Percentiles rank a stretch among this genome's conserved stretches.
These are phyloP conservation scores for Napeogenes inachia DNA, from an alignment of 2,888 invertebrate species.

Conservation along the genomic window DNA sequence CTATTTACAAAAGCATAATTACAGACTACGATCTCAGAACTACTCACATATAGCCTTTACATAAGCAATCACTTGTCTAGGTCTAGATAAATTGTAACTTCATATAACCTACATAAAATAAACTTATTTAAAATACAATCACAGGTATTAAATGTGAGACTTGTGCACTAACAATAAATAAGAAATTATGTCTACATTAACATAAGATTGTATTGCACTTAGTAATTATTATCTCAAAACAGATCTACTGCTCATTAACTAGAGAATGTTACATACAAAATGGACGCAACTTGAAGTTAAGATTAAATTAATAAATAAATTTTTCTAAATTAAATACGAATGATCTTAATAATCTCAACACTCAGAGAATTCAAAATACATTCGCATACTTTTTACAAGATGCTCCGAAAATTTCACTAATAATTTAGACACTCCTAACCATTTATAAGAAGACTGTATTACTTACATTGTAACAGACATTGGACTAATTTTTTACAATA, in stretches of 20 bases:
- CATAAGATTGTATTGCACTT: constrained; percentile 26
- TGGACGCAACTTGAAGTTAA: not conserved
- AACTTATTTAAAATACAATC: not conserved
- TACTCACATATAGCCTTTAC: constrained; percentile 1
- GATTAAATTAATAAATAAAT: constrained; percentile 1
- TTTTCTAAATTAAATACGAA: not conserved
- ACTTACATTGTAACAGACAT: not conserved
- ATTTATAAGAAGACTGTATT: not conserved
- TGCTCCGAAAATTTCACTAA: not conserved
- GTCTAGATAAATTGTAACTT: not conserved
- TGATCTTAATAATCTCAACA: no score
- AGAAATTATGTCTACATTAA: constrained; percentile 11
- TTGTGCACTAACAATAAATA: not conserved
- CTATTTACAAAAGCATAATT: constrained; percentile 5
- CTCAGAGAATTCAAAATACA: no score
- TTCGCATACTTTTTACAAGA: no score
- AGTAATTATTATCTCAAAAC: constrained; percentile 4
- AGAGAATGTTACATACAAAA: not conserved
- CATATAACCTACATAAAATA: not conserved
- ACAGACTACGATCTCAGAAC: not conserved
- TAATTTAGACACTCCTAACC: not conserved
- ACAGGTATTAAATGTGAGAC: not conserved
- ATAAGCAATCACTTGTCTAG: not conserved
- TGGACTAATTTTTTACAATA: not conserved
- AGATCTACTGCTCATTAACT: not conserved